Evolutionary conservation across 1,140 invertebrate species (phyloP), one percentile per base, ranked within the genome.

Genomic region (Aphidius ervi): DNA sequence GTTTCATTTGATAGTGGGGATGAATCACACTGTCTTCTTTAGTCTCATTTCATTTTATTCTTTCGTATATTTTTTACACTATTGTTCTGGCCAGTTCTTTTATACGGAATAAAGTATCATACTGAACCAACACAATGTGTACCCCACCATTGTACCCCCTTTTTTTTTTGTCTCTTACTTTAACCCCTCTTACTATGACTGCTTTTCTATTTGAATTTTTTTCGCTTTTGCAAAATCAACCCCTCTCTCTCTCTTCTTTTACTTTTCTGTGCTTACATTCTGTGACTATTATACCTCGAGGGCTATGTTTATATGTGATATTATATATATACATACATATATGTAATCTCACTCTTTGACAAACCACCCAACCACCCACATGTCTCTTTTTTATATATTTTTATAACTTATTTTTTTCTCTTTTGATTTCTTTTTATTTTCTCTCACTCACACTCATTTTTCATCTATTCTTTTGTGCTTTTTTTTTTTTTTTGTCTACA

Each of bases 21-120:
- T 16, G 16, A 31, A 31, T 31, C 23, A 31, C 23, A 31, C 23
- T 61, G 65, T 72, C 70, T 75, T 71, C 70, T 72, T 59, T 68
- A 69, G 67, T 70, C 69, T 70, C 73, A 72, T 72, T 71, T 68
- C 69, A 73, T 74, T 75, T 74, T 73, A 76, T 76, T 75, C 72
- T 75, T 77, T 70, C 72, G 72, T 70, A 70, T 76, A 31, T 31
- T 31, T 75, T 68, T 68, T 69, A 68, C 16, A 16, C 70, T 71
- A 77, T 77, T 77, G 73, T 77, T 76, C 73, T 63, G 68, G 60
- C 40, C 69, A 31, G 69, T 75, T 76, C 71, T 72, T 76, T 76
- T 77, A 75, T 75, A 76, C 70, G 68, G 74, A 77, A 75, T 76
- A 75, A 76, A 77, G 74, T 77, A 77, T 77, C 75, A 74, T 74